Evolutionary conservation across 2,888 invertebrate species (phyloP).

Genomic region (Cheilosia pagana): DNA sequence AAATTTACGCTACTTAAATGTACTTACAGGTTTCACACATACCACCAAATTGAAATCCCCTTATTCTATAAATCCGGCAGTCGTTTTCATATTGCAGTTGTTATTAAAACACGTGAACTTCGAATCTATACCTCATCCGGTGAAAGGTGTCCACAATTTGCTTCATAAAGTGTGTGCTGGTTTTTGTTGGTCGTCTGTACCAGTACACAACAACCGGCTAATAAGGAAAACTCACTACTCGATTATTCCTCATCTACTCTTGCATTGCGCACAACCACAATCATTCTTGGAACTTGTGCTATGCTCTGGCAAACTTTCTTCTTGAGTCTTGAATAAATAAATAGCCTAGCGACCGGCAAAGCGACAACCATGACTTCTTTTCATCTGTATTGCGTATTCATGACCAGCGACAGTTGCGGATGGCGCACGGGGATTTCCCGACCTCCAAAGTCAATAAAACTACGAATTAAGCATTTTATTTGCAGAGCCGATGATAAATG

Average conservation of each 20-base stretch:
- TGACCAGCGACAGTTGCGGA: constrained; percentile 27
- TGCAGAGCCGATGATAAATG: neutral
- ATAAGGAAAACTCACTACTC: neutral
- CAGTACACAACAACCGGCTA: neutral
- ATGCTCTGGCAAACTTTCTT: neutral
- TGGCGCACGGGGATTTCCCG: constrained; percentile 16
- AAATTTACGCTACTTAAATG: no score
- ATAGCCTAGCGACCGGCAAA: neutral
- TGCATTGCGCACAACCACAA: neutral
- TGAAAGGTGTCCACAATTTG: no score
- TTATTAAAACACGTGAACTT: no score
- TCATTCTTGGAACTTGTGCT: neutral
- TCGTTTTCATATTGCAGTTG: no score
- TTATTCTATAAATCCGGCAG: no score
- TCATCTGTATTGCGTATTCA: constrained; percentile 31
- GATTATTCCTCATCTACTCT: neutral
- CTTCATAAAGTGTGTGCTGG: no score
- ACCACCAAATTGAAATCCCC: no score
- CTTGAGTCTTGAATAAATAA: constrained; percentile 1
- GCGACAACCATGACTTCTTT: neutral
- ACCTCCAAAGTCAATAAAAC: constrained; percentile 6
- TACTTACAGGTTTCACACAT: no score
- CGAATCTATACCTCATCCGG: no score
- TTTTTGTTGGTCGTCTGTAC: no score
- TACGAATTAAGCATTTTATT: neutral